Conservation (phyloP, 1,140 invertebrate genomes). For the Pteromalus puparum region DNA sequence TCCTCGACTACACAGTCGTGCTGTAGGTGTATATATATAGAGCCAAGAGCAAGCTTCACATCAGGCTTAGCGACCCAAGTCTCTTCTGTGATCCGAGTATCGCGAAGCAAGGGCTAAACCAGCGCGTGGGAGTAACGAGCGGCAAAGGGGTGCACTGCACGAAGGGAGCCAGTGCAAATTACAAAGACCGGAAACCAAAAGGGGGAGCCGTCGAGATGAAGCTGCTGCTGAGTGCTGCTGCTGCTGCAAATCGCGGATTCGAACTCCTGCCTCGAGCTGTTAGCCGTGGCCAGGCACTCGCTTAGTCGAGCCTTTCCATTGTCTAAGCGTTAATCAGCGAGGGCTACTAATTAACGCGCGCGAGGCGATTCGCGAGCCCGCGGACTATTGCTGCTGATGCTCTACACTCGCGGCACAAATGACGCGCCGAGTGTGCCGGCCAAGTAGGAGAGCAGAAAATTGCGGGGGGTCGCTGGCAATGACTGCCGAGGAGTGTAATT, state of each 20-base stretch:
- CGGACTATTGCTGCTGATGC: background rate
- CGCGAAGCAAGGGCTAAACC: slow-evolving; percentile 31
- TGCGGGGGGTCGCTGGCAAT: background rate
- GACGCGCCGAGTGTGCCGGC: slow-evolving; percentile 64
- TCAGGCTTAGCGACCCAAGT: background rate
- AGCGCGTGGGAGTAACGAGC: slow-evolving; percentile 37
- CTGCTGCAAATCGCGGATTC: slow-evolving; percentile 9
- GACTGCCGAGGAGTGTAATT: slow-evolving; percentile 34
- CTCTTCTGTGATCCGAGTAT: slow-evolving; percentile 50
- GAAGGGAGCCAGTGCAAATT: slow-evolving; percentile 37
- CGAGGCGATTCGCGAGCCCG: background rate
- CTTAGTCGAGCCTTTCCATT: slow-evolving; percentile 65
- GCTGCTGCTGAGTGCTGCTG: background rate
- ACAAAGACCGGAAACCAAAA: slow-evolving; percentile 46
- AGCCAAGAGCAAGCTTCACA: too few relatives aligned
- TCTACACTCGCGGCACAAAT: slow-evolving; percentile 58
- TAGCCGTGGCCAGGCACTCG: slow-evolving; percentile 30
- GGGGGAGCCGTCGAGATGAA: background rate
- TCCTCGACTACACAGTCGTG: background rate
- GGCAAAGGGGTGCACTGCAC: slow-evolving; percentile 24
- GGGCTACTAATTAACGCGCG: slow-evolving; percentile 65
- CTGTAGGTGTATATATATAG: too few relatives aligned
- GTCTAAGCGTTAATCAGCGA: slow-evolving; percentile 69
- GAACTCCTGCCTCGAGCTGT: slow-evolving; percentile 42
- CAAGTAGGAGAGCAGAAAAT: slow-evolving; percentile 60